Conservation (phyloP, 2,113 vertebrate genomes). For the Erythrolamprus reginae region DNA sequence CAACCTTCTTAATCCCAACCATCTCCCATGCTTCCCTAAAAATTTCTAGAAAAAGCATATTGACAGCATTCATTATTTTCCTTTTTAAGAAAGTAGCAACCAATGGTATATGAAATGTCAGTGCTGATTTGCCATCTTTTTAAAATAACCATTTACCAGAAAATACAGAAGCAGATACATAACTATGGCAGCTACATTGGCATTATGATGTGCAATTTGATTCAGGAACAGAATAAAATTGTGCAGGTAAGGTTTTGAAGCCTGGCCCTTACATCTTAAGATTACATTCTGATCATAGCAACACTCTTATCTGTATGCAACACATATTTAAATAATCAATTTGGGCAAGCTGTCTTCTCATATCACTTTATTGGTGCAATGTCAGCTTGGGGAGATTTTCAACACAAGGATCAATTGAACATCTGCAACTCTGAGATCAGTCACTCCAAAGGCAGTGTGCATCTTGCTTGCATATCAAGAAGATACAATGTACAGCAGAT, state of each 20-base stretch:
- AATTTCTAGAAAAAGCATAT: neutral
- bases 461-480: neutral
- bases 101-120: neutral
- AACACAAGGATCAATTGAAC: neutral
- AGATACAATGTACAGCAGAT: neutral
- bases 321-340: constrained; percentile 1
- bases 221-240: neutral
- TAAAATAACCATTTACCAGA: neutral
- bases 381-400: neutral
- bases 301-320: neutral
- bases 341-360: neutral
- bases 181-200: too few relatives aligned
- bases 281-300: neutral
- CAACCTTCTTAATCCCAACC: too few relatives aligned
- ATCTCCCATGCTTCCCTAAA: neutral
- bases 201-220: neutral
- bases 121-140: neutral
- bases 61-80: neutral
- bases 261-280: neutral
- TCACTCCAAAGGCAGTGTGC: neutral
- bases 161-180: neutral
- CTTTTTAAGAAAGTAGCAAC: neutral
- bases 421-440: neutral
- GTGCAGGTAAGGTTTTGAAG: neutral
- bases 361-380: neutral